Base-by-base conservation (phyloP, 2,888 invertebrate species). In the Blera fallax region DNA sequence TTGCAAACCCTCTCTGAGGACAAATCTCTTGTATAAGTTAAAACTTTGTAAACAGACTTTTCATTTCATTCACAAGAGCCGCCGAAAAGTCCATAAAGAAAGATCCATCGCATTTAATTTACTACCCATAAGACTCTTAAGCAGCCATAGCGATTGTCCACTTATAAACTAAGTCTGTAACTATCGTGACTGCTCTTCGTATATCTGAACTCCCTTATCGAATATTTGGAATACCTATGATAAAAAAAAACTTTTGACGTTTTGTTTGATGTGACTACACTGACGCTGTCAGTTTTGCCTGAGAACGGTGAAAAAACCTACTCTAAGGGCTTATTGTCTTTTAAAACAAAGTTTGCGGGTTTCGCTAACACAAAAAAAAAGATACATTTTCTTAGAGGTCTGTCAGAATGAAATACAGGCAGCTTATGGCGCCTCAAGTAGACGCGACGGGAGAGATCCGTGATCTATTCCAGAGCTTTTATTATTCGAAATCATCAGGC, bases 351-450 rank as follows among this genome's bases (percentile, higher is more conserved):
- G 24, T 56, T 54, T 27, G 34, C 65, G 54, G 32, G 40, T 18
- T 52, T 29, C 64, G 43, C 21, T 45, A 10, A 4, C 24, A 14
- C 24, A 11, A 40, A 21, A 32, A 29, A 32, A 24, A 37, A 60
- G 29, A 27, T 8, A 16, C 18, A 24, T n/a, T 21, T 29, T 18
- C 32, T n/a, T 6, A 58, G 11, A 21, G 10, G 29, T 45, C 40
- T 40, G 21, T 34, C 54, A 43, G 64, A 45, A 10, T 11, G 1
- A 7, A 34, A 45, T 3, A 32, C 14, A 34, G 43, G 34, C 45
- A 58, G 40, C 77, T 69, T 70, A 64, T 70, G 78, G 78, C 78
- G 78, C 78, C 64, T 70, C 54, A 56, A 77, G 29, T 67, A 37
- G 54, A 76, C 56, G 24, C 45, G 50, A 21, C 48, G n/a, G 14